Conservation (phyloP, 1,140 invertebrate species). For the Nasonia vitripennis region DNA sequence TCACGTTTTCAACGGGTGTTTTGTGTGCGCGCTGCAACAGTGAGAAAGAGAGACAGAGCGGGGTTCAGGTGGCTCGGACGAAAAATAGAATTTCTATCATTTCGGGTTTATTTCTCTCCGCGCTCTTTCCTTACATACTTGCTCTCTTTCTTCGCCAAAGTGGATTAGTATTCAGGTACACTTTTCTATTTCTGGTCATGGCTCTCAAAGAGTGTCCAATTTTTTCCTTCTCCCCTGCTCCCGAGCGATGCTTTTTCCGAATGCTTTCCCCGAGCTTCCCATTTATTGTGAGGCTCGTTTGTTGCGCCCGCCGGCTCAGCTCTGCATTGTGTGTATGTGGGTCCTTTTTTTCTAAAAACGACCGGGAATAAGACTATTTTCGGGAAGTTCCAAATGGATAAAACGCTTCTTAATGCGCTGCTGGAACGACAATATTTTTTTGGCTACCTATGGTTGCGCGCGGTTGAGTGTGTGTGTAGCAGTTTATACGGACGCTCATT, state of each 20-base stretch:
- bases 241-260: not conserved
- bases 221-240: constrained; percentile 39
- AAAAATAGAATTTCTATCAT: constrained; percentile 53
- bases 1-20: constrained; percentile 37
- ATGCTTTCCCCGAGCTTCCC: too few species aligned
- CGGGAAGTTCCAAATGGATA: not conserved
- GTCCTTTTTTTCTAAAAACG: not conserved
- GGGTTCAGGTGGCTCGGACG: constrained; percentile 14
- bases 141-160: constrained; percentile 19
- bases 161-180: constrained; percentile 51
- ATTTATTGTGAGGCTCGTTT: constrained; percentile 5
- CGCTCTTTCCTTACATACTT: not conserved
- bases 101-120: constrained; percentile 33
- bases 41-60: not conserved
- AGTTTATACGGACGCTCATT: too few species aligned
- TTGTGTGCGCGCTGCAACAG: not conserved
- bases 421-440: not conserved
- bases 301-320: not conserved
- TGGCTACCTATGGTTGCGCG: too few species aligned
- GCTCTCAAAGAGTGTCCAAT: constrained; percentile 44
- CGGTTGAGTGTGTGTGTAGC: too few species aligned
- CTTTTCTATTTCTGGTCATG: constrained; percentile 35
- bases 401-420: not conserved
- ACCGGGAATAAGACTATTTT: not conserved
- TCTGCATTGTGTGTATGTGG: constrained; percentile 20